phyloP scores from a whole-genome alignment of 1,140 invertebrate species.

The Helicoverpa zea region DNA sequence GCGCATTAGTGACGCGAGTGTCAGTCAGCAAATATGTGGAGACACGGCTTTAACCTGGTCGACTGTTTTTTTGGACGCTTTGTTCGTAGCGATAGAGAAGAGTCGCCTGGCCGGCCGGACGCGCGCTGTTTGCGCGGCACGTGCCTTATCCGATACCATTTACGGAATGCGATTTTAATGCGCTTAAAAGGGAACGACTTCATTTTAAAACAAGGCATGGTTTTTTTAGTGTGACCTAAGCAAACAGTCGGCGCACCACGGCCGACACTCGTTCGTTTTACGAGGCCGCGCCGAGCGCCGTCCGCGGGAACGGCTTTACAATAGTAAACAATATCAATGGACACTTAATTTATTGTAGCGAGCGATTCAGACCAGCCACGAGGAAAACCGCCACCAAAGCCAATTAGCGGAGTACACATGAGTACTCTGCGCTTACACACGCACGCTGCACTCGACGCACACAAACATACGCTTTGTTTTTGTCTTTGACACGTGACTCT shows the following conservation, averaged over 20 bases:
- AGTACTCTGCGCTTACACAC: not conserved
- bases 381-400: slow-evolving; percentile 27
- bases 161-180: slow-evolving; percentile 79
- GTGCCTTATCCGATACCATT: slow-evolving; percentile 79
- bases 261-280: slow-evolving; percentile 15
- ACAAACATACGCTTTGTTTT: not conserved
- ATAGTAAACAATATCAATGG: slow-evolving; percentile 24
- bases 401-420: not conserved
- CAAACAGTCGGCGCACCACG: slow-evolving; percentile 64
- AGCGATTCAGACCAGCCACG: not conserved
- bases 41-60: slow-evolving; percentile 5
- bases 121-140: slow-evolving; percentile 70
- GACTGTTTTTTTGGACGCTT: slow-evolving; percentile 31
- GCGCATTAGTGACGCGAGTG: slow-evolving; percentile 24
- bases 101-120: slow-evolving; percentile 29
- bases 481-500: slow-evolving; percentile 2
- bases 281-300: not conserved
- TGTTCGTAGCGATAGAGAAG: slow-evolving; percentile 26
- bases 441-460: not conserved
- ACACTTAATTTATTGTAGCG: not conserved
- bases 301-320: not conserved
- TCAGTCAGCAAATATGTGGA: slow-evolving; percentile 37
- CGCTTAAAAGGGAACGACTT: slow-evolving; percentile 75
- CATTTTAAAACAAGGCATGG: slow-evolving; percentile 68
- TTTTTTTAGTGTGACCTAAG: slow-evolving; percentile 72